Base-by-base conservation (phyloP, 2,888 invertebrate species). In the Torymus tubicola region DNA sequence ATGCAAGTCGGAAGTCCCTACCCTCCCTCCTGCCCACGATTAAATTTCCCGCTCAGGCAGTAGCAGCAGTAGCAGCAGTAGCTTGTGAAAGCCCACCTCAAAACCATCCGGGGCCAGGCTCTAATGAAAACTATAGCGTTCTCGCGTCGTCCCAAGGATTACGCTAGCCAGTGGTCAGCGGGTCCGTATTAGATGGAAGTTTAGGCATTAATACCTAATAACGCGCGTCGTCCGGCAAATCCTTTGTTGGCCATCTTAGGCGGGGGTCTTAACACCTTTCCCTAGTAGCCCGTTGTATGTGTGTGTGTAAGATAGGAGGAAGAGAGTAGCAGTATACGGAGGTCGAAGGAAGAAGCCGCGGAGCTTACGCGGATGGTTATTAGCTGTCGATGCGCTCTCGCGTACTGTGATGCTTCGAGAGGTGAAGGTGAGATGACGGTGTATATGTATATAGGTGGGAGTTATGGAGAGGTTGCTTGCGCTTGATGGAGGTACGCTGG, bases 201-300 rank as follows among this genome's bases (percentile, higher is more conserved):
- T 89, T 86, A 86, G 74, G 88, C 88, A 90, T 90, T 90, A 90
- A 90, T 90, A 90, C 87, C 89, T 90, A 90, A 90, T 90, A 90
- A 90, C 88, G 85, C 85, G 83, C 86, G 86, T 42, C 55, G 53
- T 13, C 81, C 86, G 83, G 85, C 87, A 88, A 88, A 89, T 89
- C 90, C 89, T 89, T 89, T 88, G 89, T 88, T 88, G 88, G 88
- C 86, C 88, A 86, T 88, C 89, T 88, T 87, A 85, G 85, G 81
- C 83, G 76, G 76, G 88, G 86, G n/a, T n/a, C 88, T 88, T 88
- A 88, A 85, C 87, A 85, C 87, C 87, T 87, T 85, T 80, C 70
- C 75, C 68, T 71, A 67, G 63, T 69, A 81, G 0, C 5, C 42
- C 10, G 8, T 31, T 31, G 31, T 31, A 5, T 31, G 31, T 42